Percentiles rank a stretch among this genome's conserved stretches.
phyloP scores from a whole-genome alignment of 2,797 vertebrate genomes.

The Erethizon dorsatum region DNA sequence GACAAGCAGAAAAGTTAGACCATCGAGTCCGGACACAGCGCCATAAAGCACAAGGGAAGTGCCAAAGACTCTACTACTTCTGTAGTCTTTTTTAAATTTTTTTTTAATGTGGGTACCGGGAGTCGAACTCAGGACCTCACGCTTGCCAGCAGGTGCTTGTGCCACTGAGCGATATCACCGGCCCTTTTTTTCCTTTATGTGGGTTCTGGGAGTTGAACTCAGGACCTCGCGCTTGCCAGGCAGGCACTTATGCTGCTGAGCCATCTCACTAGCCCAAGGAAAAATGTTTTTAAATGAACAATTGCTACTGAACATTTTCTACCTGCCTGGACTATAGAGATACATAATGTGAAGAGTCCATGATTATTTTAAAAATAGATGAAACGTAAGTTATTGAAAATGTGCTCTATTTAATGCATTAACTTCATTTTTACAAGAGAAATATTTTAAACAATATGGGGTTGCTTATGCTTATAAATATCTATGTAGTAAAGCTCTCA shows the following conservation, averaged over 20 bases:
- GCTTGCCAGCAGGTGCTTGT: too few species aligned
- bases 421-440: background rate
- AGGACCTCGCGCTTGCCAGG: too few species aligned
- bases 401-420: background rate
- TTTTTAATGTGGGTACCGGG: too few species aligned
- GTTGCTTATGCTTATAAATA: background rate
- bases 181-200: too few species aligned
- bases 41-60: background rate
- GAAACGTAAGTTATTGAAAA: slow-evolving; percentile 19
- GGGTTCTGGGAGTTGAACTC: too few species aligned
- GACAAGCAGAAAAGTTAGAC: background rate
- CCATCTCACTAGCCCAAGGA: too few species aligned
- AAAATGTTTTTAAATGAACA: slow-evolving; percentile 73
- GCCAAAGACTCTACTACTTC: background rate
- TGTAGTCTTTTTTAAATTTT: background rate
- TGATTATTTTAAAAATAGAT: slow-evolving; percentile 39
- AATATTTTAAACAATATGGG: background rate
- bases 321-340: slow-evolving; percentile 56
- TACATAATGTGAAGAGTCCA: background rate
- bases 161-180: too few species aligned
- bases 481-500: background rate
- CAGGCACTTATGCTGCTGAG: too few species aligned
- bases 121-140: too few species aligned
- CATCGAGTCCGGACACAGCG: background rate
- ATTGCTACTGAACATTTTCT: slow-evolving; percentile 53